These are phyloP conservation scores for Formica exsecta DNA, from an alignment of 1,140 invertebrate genomes.

Conservation along the genomic window DNA sequence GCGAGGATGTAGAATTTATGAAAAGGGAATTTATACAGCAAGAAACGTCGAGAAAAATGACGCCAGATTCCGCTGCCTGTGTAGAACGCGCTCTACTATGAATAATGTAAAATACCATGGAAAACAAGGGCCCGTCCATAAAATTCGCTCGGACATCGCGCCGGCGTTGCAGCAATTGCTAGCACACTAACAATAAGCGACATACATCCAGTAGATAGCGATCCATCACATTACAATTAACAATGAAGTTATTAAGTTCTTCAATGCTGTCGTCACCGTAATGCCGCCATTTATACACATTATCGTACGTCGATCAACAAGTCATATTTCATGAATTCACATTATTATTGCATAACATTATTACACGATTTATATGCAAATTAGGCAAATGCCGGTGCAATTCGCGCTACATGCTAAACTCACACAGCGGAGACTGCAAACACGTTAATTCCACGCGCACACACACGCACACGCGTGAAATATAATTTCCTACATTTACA, in stretches of 20 bases:
- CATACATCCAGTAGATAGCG: not conserved
- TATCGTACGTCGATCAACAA: slow-evolving; percentile 59
- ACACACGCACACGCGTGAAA: slow-evolving; percentile 19
- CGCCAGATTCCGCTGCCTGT: not conserved
- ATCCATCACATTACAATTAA: slow-evolving; percentile 27
- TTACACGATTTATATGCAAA: slow-evolving; percentile 65
- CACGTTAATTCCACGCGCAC: slow-evolving; percentile 47
- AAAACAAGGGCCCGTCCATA: not conserved
- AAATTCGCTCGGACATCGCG: slow-evolving; percentile 4
- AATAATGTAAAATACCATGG: slow-evolving; percentile 50
- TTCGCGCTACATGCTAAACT: slow-evolving; percentile 56
- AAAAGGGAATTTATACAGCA: slow-evolving; percentile 2
- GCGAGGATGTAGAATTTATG: slow-evolving; percentile 28
- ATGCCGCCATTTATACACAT: slow-evolving; percentile 51
- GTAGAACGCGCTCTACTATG: slow-evolving; percentile 1
- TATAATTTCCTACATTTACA: slow-evolving; percentile 65
- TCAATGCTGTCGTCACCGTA: slow-evolving; percentile 19
- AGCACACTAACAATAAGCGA: not conserved
- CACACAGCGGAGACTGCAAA: slow-evolving; percentile 49
- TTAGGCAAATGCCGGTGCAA: slow-evolving; percentile 56
- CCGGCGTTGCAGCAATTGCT: not conserved
- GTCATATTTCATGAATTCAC: slow-evolving; percentile 61
- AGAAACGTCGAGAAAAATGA: slow-evolving; percentile 37
- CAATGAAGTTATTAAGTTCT: slow-evolving; percentile 54
- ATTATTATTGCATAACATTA: slow-evolving; percentile 65